Conservation (phyloP, 2,113 vertebrate genomes). For the Bujurquina vittata region DNA sequence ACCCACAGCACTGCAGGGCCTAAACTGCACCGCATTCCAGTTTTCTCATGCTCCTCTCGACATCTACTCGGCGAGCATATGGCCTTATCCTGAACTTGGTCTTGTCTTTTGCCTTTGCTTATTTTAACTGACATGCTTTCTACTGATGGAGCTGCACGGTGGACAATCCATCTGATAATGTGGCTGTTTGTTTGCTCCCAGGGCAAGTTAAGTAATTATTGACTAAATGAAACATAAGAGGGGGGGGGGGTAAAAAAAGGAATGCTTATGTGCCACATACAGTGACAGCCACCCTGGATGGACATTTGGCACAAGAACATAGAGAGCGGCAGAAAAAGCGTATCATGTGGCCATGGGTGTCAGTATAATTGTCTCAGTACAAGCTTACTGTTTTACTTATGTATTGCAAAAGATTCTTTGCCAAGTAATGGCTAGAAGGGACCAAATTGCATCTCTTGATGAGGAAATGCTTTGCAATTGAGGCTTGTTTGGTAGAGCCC, state of each 20-base stretch:
- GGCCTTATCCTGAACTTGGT: conserved; percentile 72
- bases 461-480: conserved; percentile 16
- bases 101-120: conserved; percentile 73
- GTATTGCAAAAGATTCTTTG: conserved; percentile 42
- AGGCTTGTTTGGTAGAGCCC: conserved; percentile 32
- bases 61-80: conserved; percentile 39
- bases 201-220: conserved; percentile 78
- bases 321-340: conserved; percentile 4
- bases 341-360: background rate
- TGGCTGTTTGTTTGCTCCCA: conserved; percentile 77
- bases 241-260: background rate
- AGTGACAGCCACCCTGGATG: conserved; percentile 44
- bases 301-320: conserved; percentile 35
- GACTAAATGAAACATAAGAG: conserved; percentile 73
- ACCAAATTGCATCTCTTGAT: conserved; percentile 17
- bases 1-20: conserved; percentile 44
- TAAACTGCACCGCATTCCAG: conserved; percentile 34
- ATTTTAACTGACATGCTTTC: conserved; percentile 78
- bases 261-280: conserved; percentile 65
- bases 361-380: background rate
- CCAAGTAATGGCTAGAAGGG: conserved; percentile 4
- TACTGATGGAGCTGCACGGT: conserved; percentile 70
- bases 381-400: conserved; percentile 5
- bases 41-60: conserved; percentile 52
- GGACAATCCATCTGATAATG: conserved; percentile 81